Conservation (phyloP, 2,113 vertebrate genomes). For the Barnardius zonarius region DNA sequence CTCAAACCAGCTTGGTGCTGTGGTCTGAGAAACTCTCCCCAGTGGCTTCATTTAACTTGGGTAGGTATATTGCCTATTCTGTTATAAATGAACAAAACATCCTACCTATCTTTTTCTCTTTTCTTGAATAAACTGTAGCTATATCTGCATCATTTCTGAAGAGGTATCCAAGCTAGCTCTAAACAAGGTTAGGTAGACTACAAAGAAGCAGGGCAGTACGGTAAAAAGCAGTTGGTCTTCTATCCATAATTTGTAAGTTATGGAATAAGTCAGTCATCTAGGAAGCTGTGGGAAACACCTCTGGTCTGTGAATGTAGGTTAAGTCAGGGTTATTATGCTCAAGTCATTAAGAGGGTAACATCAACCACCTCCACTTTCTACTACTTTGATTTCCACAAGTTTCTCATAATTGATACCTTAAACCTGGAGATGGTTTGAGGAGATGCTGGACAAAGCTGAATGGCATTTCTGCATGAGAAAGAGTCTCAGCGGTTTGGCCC, state of each 20-base stretch:
- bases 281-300: background rate
- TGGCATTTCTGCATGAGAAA: background rate
- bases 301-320: background rate
- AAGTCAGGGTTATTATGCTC: background rate
- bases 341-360: background rate
- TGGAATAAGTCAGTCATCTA: background rate
- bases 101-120: background rate
- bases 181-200: background rate
- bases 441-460: background rate
- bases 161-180: background rate
- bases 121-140: background rate
- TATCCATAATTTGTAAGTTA: background rate
- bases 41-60: background rate
- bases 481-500: background rate
- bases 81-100: background rate
- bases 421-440: background rate
- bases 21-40: background rate
- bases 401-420: background rate
- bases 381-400: background rate
- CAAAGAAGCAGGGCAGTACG: background rate
- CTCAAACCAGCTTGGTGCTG: background rate
- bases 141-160: background rate
- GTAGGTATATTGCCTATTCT: background rate
- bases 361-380: background rate
- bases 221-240: background rate